Conservation (phyloP, 1,140 invertebrate species). For the Eumeta japonica region DNA sequence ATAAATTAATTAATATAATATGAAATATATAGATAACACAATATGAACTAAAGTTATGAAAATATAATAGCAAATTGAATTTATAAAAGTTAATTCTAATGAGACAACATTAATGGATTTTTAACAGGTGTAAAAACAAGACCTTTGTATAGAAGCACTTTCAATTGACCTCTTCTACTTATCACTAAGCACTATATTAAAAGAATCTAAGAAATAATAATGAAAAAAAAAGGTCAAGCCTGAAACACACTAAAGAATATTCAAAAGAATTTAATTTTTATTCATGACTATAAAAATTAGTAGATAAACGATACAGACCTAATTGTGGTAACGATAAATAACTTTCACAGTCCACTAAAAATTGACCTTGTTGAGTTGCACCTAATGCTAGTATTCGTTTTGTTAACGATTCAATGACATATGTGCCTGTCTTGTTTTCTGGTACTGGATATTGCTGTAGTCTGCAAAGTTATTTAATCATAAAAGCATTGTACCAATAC, state of each 20-base stretch:
- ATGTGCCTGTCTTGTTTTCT: conserved; percentile 82
- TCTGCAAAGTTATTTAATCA: conserved; percentile 17
- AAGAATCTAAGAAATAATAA: too few relatives aligned
- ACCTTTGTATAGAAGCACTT: too few relatives aligned
- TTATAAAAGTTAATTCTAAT: too few relatives aligned
- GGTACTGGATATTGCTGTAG: conserved; percentile 82
- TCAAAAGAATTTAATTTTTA: background rate
- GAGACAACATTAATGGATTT: too few relatives aligned
- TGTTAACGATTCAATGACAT: conserved; percentile 81
- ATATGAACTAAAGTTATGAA: too few relatives aligned
- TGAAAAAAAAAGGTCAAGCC: background rate
- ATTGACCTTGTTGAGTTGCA: conserved; percentile 83
- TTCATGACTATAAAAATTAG: background rate
- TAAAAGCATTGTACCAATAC: background rate
- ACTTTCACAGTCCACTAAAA: conserved; percentile 92
- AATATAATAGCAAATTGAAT: too few relatives aligned
- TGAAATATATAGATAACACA: too few relatives aligned
- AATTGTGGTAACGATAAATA: conserved; percentile 77
- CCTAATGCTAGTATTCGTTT: conserved; percentile 84
- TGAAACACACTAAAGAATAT: conserved; percentile 3
- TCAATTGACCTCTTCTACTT: too few relatives aligned
- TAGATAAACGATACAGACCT: conserved; percentile 46
- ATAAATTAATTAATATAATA: too few relatives aligned
- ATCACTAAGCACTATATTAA: conserved; percentile 1
- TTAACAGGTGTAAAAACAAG: too few relatives aligned